Base-by-base conservation (phyloP, 2,888 invertebrate species). In the Drymonia ruficornis region DNA sequence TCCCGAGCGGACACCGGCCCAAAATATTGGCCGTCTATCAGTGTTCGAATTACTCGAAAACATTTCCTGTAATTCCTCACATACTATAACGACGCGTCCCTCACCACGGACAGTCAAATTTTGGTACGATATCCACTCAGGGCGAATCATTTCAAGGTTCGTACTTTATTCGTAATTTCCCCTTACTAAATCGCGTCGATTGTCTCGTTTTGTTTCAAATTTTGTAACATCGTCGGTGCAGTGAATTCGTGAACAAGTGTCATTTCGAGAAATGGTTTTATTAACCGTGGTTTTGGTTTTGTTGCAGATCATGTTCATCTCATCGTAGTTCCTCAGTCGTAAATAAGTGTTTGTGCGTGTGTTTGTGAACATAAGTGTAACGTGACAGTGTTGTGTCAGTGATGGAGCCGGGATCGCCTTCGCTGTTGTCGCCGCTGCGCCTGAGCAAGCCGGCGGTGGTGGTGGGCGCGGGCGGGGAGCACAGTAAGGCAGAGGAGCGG, bases 1-100 rank as follows among this genome's bases (percentile, higher is more conserved):
- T 83, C 89, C 92, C 91, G 92, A 93, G 92, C 93, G 93, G 93
- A 92, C 92, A 93, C 93, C 93, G 93, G 91, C 92, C 93, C 92
- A 93, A 92, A 93, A 93, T 91, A 91, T 93, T 92, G 92, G 91
- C 87, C 91, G 92, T 92, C 90, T 86, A 86, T 80, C 77, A 83
- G 85, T 88, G 88, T 80, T 83, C 80, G 88, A 91, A 88, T 91
- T 92, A 91, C 89, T 78, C 73, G 87, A 81, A 85, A 78, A 81
- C 64, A 73, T 69, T 85, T 91, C 87, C 80, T 78, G 89, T 91
- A 89, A 91, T 91, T 89, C 88, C 60, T 70, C 78, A 80, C 80
- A 78, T 67, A 78, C 78, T 59, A 80, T 76, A 84, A 78, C 86
- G 81, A 84, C 74, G 71, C 75, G 75, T 80, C 84, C 85, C 86